Conservation (phyloP, 2,113 vertebrate species). For the Triplophysa dalaica region DNA sequence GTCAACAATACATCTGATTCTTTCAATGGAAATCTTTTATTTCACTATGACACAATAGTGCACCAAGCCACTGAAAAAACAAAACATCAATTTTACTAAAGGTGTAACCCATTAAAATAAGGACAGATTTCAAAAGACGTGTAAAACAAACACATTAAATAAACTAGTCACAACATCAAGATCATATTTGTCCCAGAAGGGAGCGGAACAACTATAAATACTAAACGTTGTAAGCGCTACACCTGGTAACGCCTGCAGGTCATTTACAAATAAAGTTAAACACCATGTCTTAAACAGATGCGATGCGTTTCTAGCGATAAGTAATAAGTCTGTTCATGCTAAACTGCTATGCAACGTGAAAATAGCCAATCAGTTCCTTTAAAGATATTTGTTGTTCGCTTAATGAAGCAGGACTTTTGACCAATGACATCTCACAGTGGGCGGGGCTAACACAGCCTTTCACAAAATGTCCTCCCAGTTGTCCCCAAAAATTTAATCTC, state of each 20-base stretch:
- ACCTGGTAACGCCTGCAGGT: conserved; percentile 40
- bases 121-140: conserved; percentile 9
- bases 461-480: too few species aligned
- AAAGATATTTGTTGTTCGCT: too few species aligned
- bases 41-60: conserved; percentile 81
- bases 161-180: conserved; percentile 48
- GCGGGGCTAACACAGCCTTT: too few species aligned
- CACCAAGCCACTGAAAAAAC: conserved; percentile 80
- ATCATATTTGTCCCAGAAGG: conserved; percentile 19
- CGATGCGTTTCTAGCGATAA: neutral
- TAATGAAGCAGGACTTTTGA: too few species aligned
- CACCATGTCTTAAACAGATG: neutral
- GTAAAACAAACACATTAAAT: conserved; percentile 31
- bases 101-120: conserved; percentile 34
- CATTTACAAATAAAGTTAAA: conserved; percentile 34
- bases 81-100: conserved; percentile 73
- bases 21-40: conserved; percentile 82
- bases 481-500: too few species aligned
- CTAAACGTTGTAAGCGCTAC: conserved; percentile 44
- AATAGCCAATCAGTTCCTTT: too few species aligned
- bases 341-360: too few species aligned
- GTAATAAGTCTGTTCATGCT: too few species aligned
- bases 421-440: too few species aligned
- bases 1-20: neutral
- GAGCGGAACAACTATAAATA: conserved; percentile 20